Evolutionary conservation across 2,113 vertebrate genomes (phyloP).

Genomic region (Myotis davidii): DNA sequence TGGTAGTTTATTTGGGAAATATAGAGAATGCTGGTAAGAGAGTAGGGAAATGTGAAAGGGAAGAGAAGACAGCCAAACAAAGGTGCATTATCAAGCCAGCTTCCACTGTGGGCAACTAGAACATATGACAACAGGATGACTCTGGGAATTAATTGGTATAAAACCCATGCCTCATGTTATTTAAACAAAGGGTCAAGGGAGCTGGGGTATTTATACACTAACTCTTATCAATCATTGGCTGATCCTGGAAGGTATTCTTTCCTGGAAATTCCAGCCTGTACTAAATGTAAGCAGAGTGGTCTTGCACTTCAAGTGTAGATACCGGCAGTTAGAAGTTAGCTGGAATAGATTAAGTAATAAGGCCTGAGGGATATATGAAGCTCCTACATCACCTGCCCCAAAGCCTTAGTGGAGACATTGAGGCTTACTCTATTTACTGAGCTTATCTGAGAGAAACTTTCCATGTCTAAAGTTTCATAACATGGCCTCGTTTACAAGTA

Average conservation of each 20-base stretch:
- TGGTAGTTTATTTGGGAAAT: constrained; percentile 6
- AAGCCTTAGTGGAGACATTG: background rate
- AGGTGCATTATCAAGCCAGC: background rate
- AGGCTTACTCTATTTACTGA: background rate
- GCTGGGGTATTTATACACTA: background rate
- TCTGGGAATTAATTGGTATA: background rate
- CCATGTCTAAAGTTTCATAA: background rate
- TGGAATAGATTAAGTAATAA: background rate
- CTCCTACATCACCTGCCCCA: background rate
- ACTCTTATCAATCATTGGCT: background rate
- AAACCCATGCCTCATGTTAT: background rate
- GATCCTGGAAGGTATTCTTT: background rate
- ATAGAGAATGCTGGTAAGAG: background rate
- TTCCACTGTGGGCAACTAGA: background rate
- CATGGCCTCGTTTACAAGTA: background rate
- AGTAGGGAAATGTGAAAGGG: background rate
- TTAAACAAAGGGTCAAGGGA: background rate
- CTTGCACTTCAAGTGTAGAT: background rate
- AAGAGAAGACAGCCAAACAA: background rate
- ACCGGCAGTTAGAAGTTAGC: background rate
- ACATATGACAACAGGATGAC: background rate
- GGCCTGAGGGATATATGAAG: background rate
- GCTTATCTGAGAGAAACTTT: background rate
- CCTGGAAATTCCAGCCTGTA: background rate
- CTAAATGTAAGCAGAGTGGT: background rate